phyloP scores from a whole-genome alignment of 2,888 invertebrate genomes.

The Acanthacorydalis orientalis region DNA sequence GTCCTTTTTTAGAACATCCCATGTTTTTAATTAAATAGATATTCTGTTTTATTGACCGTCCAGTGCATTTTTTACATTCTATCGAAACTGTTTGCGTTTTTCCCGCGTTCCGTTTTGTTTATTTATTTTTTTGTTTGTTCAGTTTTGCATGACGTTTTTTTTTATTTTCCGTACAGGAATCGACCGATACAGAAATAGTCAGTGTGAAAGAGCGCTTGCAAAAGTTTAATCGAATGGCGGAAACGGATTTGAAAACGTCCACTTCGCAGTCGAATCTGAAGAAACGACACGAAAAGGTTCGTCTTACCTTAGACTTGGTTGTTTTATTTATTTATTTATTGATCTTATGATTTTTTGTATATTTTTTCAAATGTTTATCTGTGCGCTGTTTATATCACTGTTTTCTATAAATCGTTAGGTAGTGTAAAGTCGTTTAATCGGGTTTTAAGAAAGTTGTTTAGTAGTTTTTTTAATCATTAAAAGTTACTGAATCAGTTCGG shows the following conservation, averaged over 20 bases:
- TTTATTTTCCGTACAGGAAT: constrained; percentile 2
- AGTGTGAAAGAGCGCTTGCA: constrained; percentile 86
- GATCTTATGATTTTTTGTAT: not conserved
- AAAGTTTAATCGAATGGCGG: constrained; percentile 84
- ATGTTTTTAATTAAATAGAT: too few species aligned
- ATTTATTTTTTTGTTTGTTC: not conserved
- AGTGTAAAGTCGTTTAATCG: too few species aligned
- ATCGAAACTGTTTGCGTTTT: too few species aligned
- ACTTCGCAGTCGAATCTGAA: constrained; percentile 27
- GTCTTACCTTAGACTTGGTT: constrained; percentile 15
- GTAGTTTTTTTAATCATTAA: too few species aligned
- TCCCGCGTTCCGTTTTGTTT: not conserved
- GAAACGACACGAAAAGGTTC: constrained; percentile 46
- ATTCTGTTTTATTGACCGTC: too few species aligned
- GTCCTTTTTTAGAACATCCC: too few species aligned
- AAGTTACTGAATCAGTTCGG: too few species aligned
- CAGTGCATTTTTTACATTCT: too few species aligned
- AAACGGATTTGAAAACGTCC: constrained; percentile 44
- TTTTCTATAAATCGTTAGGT: too few species aligned
- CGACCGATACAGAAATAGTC: constrained; percentile 39
- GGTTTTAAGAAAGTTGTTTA: too few species aligned
- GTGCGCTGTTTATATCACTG: too few species aligned
- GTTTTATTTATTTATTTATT: not conserved
- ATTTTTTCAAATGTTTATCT: too few species aligned
- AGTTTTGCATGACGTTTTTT: constrained; percentile 1